Conservation (phyloP, 2,113 vertebrate species). For the Stictonetta naevosa region DNA sequence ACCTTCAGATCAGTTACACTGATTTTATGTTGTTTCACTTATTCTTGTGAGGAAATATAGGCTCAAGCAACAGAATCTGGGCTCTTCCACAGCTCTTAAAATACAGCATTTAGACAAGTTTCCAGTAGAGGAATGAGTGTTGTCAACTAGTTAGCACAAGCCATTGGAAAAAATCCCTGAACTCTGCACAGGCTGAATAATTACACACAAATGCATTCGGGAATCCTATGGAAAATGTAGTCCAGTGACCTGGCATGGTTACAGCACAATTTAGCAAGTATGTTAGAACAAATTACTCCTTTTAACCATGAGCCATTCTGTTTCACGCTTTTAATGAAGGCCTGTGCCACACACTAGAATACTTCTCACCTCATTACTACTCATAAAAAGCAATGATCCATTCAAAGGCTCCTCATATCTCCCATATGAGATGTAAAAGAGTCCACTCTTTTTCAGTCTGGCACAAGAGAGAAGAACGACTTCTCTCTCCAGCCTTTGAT, state of each 20-base stretch:
- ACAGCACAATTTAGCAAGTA: conserved; percentile 83
- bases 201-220: conserved; percentile 70
- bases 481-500: conserved; percentile 80
- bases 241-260: conserved; percentile 77
- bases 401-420: conserved; percentile 84
- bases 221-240: conserved; percentile 77
- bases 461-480: conserved; percentile 56
- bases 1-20: neutral
- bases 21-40: conserved; percentile 20
- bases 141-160: conserved; percentile 73
- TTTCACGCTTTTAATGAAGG: conserved; percentile 87
- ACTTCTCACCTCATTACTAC: conserved; percentile 92
- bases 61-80: conserved; percentile 38
- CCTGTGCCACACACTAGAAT: conserved; percentile 87
- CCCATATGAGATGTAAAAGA: conserved; percentile 79
- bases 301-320: conserved; percentile 83
- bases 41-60: conserved; percentile 57
- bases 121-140: conserved; percentile 46
- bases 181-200: conserved; percentile 57
- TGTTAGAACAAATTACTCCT: conserved; percentile 85
- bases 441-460: conserved; percentile 65
- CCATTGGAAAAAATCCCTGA: conserved; percentile 54
- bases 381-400: conserved; percentile 89
- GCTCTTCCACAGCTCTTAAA: conserved; percentile 59
- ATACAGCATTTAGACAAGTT: conserved; percentile 26